These are phyloP conservation scores for Paramisgurnus dabryanus DNA, from an alignment of 2,113 vertebrate species.

Conservation along the genomic window DNA sequence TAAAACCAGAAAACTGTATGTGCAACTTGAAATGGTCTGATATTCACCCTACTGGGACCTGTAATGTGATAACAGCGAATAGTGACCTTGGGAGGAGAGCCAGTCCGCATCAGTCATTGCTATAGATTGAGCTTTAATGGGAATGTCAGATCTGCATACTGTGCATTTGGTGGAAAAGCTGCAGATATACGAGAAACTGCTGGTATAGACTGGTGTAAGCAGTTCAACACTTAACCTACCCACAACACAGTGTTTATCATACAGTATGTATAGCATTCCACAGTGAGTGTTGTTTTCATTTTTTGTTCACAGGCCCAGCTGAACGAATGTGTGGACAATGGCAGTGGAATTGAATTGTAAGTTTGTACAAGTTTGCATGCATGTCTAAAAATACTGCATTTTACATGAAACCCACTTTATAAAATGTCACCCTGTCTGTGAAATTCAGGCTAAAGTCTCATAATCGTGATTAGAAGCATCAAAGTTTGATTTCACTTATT, in stretches of 20 bases:
- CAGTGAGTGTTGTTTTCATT: background rate
- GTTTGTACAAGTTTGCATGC: slow-evolving; percentile 24
- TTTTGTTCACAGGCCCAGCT: slow-evolving; percentile 79
- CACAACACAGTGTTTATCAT: background rate
- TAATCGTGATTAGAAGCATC: too few relatives aligned
- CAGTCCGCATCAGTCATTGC: slow-evolving; percentile 25
- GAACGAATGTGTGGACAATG: slow-evolving; percentile 93
- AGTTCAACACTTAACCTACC: background rate
- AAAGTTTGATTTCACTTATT: too few relatives aligned
- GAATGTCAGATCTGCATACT: slow-evolving; percentile 10
- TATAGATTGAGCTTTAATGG: slow-evolving; percentile 29
- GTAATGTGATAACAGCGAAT: slow-evolving; percentile 19
- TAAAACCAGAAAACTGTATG: background rate
- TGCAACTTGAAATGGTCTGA: background rate
- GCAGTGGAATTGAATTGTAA: slow-evolving; percentile 83
- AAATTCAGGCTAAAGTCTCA: too few relatives aligned
- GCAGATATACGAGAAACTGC: background rate
- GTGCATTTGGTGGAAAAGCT: slow-evolving; percentile 5
- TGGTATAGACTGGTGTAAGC: background rate
- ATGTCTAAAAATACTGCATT: background rate
- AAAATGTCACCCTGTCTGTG: too few relatives aligned
- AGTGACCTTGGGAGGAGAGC: slow-evolving; percentile 30
- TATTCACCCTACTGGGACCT: background rate
- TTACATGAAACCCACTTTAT: too few relatives aligned
- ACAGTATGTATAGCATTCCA: background rate